phyloP scores from a whole-genome alignment of 1,140 invertebrate species.

The Drosophila trapezifrons region DNA sequence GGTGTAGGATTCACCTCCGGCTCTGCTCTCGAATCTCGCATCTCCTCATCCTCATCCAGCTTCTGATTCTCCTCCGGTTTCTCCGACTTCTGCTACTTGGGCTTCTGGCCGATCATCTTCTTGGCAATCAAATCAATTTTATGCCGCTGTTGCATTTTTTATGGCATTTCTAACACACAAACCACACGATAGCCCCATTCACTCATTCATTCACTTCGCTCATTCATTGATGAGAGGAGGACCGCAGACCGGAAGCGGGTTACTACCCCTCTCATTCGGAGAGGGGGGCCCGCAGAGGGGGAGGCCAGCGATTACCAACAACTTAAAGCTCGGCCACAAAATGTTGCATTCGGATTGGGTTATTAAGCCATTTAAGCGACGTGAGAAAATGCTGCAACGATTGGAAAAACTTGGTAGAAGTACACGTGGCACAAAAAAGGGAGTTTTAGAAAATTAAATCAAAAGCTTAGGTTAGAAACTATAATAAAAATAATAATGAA shows the following conservation, averaged over 20 bases:
- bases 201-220: constrained; percentile 40
- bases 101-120: constrained; percentile 42
- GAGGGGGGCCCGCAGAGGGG: not conserved
- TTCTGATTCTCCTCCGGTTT: not conserved
- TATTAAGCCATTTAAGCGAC: constrained; percentile 66
- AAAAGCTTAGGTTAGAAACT: not conserved
- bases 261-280: constrained; percentile 6
- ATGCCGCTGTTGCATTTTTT: constrained; percentile 60
- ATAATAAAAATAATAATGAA: not conserved
- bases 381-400: constrained; percentile 59
- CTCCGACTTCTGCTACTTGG: not conserved
- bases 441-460: not conserved
- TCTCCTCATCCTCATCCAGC: not conserved
- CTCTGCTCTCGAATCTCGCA: not conserved
- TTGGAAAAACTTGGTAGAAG: constrained; percentile 30
- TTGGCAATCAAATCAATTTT: constrained; percentile 66
- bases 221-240: constrained; percentile 42
- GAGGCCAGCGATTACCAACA: constrained; percentile 44
- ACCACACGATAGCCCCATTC: constrained; percentile 60
- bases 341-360: constrained; percentile 60
- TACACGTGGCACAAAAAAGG: constrained; percentile 9
- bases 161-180: constrained; percentile 64
- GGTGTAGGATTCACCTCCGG: constrained; percentile 29
- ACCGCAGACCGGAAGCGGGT: constrained; percentile 63
- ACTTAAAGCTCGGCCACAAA: constrained; percentile 61